A percentile compares a stretch with the other conserved stretches of the same genome.
These are phyloP conservation scores for Betta splendens DNA, from an alignment of 2,797 vertebrate species.

Conservation along the genomic window DNA sequence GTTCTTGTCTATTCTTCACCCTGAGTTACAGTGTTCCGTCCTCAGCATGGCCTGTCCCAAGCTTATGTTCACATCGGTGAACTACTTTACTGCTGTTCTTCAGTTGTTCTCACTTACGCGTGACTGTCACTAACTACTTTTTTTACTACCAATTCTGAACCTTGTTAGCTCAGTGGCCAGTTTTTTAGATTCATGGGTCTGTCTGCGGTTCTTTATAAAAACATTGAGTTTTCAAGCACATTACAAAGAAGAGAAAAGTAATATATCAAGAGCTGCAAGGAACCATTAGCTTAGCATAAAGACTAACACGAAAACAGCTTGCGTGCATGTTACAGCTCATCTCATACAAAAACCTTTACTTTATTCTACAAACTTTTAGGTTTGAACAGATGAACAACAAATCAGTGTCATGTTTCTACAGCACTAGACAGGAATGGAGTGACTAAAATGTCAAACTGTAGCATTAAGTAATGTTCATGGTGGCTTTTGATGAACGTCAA, in stretches of 20 bases:
- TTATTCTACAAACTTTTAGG: no score
- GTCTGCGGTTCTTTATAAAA: background rate
- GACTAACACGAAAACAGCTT: background rate
- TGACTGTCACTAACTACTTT: background rate
- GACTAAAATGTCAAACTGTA: background rate
- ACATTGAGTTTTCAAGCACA: background rate
- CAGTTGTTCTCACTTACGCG: background rate
- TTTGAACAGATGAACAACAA: no score
- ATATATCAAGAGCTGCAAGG: background rate
- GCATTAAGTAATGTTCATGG: background rate
- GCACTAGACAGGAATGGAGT: background rate
- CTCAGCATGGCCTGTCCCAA: slow-evolving; percentile 11
- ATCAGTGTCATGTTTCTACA: no score
- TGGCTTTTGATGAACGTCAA: no score
- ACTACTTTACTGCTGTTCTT: slow-evolving; percentile 5
- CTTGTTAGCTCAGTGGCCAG: background rate
- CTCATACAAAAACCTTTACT: background rate
- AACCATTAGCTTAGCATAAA: background rate
- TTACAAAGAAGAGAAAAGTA: background rate
- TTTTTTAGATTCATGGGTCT: no score
- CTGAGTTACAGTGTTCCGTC: background rate
- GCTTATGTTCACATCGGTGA: slow-evolving; percentile 8
- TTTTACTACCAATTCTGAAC: no score
- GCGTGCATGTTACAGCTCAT: no score
- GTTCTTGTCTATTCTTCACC: slow-evolving; percentile 40